Conservation (phyloP, 2,888 invertebrate genomes). For the Cryptocephalus primarius region DNA sequence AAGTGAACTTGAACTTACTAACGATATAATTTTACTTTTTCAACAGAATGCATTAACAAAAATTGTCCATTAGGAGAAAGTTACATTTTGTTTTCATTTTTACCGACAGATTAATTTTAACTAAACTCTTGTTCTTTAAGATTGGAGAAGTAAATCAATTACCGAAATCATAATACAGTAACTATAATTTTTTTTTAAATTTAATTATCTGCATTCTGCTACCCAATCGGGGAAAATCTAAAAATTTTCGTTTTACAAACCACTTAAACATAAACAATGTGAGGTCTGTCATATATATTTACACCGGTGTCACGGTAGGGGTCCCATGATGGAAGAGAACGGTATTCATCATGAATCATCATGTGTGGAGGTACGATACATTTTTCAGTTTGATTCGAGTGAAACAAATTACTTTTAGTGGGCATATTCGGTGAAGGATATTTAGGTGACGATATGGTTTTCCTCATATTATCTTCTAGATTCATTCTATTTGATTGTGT, state of each 20-base stretch:
- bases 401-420: slow-evolving; percentile 20
- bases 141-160: background rate
- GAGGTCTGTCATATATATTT: slow-evolving; percentile 38
- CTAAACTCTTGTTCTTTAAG: no score
- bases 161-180: slow-evolving; percentile 10
- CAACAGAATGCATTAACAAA: no score
- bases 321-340: slow-evolving; percentile 33
- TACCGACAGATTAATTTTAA: no score
- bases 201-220: no score
- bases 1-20: background rate
- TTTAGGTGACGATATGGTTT: slow-evolving; percentile 13
- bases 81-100: no score
- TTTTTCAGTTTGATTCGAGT: slow-evolving; percentile 26
- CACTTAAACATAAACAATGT: slow-evolving; percentile 44
- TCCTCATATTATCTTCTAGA: slow-evolving; percentile 15
- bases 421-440: slow-evolving; percentile 1
- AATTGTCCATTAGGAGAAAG: no score
- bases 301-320: slow-evolving; percentile 21
- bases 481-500: slow-evolving; percentile 22
- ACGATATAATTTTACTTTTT: no score
- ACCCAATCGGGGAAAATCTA: no score
- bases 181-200: slow-evolving; percentile 2
- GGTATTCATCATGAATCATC: slow-evolving; percentile 31
- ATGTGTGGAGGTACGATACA: slow-evolving; percentile 29
- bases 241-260: background rate